Percentiles rank a stretch among this genome's conserved stretches.
Evolutionary conservation across 2,797 vertebrate species (phyloP).

Genomic region (Sebastes nivosus): DNA sequence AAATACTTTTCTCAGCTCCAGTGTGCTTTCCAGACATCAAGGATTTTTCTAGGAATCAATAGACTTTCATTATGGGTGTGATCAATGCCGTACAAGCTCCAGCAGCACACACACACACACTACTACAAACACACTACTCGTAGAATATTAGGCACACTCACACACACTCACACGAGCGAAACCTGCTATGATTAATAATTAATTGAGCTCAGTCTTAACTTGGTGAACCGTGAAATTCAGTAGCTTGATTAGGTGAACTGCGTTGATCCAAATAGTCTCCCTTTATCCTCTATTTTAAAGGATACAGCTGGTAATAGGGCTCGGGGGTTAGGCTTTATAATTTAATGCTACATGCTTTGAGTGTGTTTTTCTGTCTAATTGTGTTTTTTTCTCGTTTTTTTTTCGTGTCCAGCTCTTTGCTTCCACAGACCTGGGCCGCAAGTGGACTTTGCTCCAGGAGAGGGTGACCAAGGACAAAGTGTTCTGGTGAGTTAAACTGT

Average conservation of each 20-base stretch:
- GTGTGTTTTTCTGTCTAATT: constrained; percentile 7
- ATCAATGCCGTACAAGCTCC: constrained; percentile 39
- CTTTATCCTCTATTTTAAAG: constrained; percentile 19
- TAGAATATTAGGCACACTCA: constrained; percentile 31
- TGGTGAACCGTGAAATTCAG: constrained; percentile 56
- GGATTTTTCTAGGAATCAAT: constrained; percentile 60
- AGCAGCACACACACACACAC: neutral
- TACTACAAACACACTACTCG: neutral
- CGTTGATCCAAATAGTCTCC: constrained; percentile 1
- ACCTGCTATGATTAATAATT: constrained; percentile 46
- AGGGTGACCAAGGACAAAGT: constrained; percentile 92
- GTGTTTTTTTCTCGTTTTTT: neutral
- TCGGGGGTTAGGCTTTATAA: neutral
- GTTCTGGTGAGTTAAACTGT: constrained; percentile 87
- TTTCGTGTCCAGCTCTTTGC: constrained; percentile 84
- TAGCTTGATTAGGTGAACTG: constrained; percentile 26
- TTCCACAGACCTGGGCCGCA: constrained; percentile 90
- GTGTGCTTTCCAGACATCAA: constrained; percentile 16
- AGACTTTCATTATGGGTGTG: constrained; percentile 51
- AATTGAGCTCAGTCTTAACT: constrained; percentile 46
- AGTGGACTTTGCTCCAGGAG: constrained; percentile 92
- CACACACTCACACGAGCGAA: neutral
- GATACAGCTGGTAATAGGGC: constrained; percentile 4
- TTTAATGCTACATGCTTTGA: constrained; percentile 12
- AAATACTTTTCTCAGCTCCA: neutral